A percentile compares a stretch with the other conserved stretches of the same genome.
Evolutionary conservation across 2,888 invertebrate genomes (phyloP).

Genomic region (Celastrina argiolus): DNA sequence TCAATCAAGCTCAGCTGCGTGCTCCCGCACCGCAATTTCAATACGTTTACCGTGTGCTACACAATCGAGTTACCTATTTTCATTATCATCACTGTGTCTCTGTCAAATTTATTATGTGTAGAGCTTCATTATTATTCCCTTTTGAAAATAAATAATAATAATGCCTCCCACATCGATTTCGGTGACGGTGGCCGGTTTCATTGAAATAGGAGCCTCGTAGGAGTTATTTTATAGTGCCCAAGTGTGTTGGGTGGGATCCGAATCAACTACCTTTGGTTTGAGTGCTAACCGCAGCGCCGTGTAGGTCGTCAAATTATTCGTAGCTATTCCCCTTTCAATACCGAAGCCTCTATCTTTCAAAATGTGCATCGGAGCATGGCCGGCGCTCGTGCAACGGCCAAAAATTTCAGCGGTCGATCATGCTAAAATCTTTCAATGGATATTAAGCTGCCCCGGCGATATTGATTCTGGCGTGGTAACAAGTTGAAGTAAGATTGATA

Average conservation of each 20-base stretch:
- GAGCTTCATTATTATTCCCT: no score
- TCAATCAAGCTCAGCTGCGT: conserved; percentile 61
- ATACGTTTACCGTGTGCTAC: conserved; percentile 8
- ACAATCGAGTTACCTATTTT: neutral
- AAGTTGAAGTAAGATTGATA: conserved; percentile 7
- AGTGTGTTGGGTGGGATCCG: no score
- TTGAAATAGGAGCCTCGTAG: no score
- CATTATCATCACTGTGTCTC: neutral
- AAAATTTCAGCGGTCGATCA: conserved; percentile 1
- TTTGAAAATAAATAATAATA: no score
- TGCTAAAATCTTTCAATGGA: neutral
- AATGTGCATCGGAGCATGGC: neutral
- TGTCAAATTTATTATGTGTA: neutral
- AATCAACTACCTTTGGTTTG: no score
- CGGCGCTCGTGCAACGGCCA: neutral
- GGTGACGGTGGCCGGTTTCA: no score
- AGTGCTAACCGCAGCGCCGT: no score
- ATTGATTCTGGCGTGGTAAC: neutral
- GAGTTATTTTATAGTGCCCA: no score
- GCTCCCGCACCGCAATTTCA: conserved; percentile 33
- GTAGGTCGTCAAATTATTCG: no score
- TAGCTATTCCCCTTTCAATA: neutral
- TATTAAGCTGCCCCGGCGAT: neutral
- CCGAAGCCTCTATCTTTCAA: neutral
- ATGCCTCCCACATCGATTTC: no score